Percentiles rank a stretch among this genome's conserved stretches.
Evolutionary conservation across 2,797 vertebrate genomes (phyloP).

Genomic region (Pipistrellus kuhlii): DNA sequence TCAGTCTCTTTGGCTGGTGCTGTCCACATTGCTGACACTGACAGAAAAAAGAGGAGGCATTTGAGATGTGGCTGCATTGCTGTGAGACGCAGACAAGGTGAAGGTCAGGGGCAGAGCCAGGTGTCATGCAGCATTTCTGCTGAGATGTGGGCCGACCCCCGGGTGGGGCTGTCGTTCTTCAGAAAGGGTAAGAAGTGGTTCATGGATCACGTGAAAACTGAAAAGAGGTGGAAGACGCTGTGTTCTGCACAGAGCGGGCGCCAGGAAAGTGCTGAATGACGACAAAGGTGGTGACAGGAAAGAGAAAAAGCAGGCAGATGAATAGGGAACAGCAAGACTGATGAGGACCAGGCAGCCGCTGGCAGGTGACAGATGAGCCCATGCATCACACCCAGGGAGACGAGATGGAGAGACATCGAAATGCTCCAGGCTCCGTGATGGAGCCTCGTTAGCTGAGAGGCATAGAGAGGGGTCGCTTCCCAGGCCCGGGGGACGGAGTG

Average conservation of each 20-base stretch:
- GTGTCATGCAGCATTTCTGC: conserved; percentile 24
- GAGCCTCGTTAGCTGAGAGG: not conserved
- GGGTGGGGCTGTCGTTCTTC: conserved; percentile 8
- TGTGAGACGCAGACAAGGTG: conserved; percentile 64
- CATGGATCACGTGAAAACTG: not conserved
- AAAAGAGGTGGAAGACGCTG: not conserved
- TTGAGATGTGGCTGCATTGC: not conserved
- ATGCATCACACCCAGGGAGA: not conserved
- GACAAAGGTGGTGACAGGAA: conserved; percentile 56
- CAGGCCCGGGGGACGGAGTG: not conserved
- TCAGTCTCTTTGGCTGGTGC: not conserved
- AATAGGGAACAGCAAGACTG: conserved; percentile 16
- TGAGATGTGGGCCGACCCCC: conserved; percentile 31
- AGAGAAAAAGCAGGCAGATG: conserved; percentile 9
- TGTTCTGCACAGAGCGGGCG: not conserved
- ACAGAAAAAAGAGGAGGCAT: conserved; percentile 57
- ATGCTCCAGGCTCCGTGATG: not conserved
- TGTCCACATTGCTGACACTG: not conserved
- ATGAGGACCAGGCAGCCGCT: not conserved
- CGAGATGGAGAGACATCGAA: not conserved
- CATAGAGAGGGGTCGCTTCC: not conserved
- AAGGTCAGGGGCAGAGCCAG: conserved; percentile 71
- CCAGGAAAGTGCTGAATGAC: not conserved
- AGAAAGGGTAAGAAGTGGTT: conserved; percentile 68
- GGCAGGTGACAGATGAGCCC: conserved; percentile 42